A percentile compares a stretch with the other conserved stretches of the same genome.
Evolutionary conservation across 2,888 invertebrate genomes (phyloP).

Genomic region (Plebejus anna): DNA sequence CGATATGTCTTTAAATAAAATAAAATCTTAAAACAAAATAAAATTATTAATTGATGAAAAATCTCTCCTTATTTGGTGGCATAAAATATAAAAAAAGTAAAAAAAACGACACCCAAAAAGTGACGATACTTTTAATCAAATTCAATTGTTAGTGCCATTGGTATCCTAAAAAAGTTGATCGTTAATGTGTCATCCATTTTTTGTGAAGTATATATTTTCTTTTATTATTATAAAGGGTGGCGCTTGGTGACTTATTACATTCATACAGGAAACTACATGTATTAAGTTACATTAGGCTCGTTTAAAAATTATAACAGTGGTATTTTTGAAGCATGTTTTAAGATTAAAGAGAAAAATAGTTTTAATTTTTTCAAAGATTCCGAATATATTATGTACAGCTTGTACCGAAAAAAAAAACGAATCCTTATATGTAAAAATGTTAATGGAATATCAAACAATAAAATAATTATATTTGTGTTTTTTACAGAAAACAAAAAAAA

Average conservation of each 20-base stretch:
- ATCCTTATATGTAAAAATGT: too few relatives aligned
- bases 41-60: too few relatives aligned
- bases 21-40: too few relatives aligned
- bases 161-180: not conserved
- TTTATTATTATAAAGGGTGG: constrained; percentile 12
- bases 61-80: too few relatives aligned
- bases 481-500: not conserved
- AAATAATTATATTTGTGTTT: too few relatives aligned
- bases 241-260: not conserved
- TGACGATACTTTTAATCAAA: not conserved
- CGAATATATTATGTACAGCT: too few relatives aligned
- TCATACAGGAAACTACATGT: not conserved
- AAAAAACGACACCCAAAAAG: not conserved
- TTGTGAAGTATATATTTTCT: not conserved
- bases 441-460: too few relatives aligned
- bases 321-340: not conserved
- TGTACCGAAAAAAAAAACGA: too few relatives aligned
- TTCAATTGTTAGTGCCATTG: not conserved
- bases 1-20: too few relatives aligned
- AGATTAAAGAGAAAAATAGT: not conserved
- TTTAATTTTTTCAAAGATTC: not conserved
- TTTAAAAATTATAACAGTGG: not conserved
- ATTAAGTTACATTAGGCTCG: not conserved
- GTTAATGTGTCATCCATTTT: constrained; percentile 3
- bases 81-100: too few relatives aligned